A percentile compares a stretch with the other conserved stretches of the same genome.
Conservation (phyloP, 2,888 invertebrate species). For the Dolomedes plantarius region DNA sequence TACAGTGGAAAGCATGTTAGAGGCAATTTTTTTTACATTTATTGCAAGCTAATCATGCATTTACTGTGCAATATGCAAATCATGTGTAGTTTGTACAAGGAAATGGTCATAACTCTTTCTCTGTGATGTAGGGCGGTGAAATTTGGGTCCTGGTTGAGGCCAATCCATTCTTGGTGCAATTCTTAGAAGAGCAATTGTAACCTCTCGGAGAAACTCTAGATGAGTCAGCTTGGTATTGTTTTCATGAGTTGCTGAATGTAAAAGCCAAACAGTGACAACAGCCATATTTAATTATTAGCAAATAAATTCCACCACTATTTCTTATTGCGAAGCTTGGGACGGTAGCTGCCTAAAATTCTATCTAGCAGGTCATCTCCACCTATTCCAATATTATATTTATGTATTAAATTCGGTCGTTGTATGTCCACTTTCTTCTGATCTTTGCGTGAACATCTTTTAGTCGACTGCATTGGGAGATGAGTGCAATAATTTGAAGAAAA, state of each 20-base stretch:
- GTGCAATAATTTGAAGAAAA: constrained; percentile 9
- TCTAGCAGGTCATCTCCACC: constrained; percentile 19
- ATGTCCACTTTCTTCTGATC: constrained; percentile 17
- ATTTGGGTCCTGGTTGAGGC: neutral
- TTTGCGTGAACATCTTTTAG: neutral
- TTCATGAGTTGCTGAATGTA: neutral
- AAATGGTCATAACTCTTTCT: no score
- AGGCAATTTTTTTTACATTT: no score
- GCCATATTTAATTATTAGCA: constrained; percentile 6
- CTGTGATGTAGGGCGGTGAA: no score
- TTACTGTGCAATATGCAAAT: no score
- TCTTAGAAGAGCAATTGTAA: neutral
- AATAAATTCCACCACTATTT: constrained; percentile 26
- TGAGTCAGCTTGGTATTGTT: neutral
- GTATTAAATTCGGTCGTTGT: constrained; percentile 7
- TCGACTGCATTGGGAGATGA: neutral
- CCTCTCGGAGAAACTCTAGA: neutral
- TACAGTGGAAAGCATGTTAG: no score
- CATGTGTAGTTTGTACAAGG: no score
- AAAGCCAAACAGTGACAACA: neutral
- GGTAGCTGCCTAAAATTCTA: constrained; percentile 3
- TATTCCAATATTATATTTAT: constrained; percentile 5
- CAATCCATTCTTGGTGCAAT: neutral
- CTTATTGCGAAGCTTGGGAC: neutral
- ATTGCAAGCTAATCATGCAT: no score